Evolutionary conservation across 2,113 vertebrate genomes (phyloP).

Genomic region (Donacobius atricapilla): DNA sequence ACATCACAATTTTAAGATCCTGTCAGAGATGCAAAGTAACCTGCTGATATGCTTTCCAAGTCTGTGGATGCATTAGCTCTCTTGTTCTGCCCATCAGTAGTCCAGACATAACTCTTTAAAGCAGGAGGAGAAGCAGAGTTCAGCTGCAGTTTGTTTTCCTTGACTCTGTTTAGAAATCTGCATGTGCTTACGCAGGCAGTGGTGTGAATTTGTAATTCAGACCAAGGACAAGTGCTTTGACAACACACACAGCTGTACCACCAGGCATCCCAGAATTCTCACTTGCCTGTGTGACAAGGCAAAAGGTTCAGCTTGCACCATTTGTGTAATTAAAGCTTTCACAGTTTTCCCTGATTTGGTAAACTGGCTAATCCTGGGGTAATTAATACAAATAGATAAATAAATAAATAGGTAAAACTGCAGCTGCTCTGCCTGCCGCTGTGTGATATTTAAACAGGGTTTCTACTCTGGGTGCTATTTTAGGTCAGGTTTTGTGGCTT

Average conservation of each 20-base stretch:
- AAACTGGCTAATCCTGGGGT: background rate
- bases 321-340: background rate
- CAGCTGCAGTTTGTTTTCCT: background rate
- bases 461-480: background rate
- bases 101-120: background rate
- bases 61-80: background rate
- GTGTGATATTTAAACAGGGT: fast-evolving
- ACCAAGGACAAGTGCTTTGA: background rate
- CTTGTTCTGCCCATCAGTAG: fast-evolving
- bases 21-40: background rate
- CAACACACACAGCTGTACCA: background rate
- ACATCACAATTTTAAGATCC: fast-evolving
- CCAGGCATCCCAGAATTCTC: background rate
- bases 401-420: background rate
- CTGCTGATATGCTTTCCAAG: background rate
- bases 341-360: background rate
- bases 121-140: background rate
- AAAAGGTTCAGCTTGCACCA: fast-evolving
- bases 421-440: background rate
- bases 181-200: background rate
- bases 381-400: background rate
- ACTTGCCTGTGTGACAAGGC: background rate
- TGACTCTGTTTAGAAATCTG: background rate
- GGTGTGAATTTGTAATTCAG: background rate
- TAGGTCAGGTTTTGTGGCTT: background rate